Percentiles rank a stretch among this genome's conserved stretches.
Conservation (phyloP, 2,888 invertebrate species). For the Stenoptilia bipunctidactyla region DNA sequence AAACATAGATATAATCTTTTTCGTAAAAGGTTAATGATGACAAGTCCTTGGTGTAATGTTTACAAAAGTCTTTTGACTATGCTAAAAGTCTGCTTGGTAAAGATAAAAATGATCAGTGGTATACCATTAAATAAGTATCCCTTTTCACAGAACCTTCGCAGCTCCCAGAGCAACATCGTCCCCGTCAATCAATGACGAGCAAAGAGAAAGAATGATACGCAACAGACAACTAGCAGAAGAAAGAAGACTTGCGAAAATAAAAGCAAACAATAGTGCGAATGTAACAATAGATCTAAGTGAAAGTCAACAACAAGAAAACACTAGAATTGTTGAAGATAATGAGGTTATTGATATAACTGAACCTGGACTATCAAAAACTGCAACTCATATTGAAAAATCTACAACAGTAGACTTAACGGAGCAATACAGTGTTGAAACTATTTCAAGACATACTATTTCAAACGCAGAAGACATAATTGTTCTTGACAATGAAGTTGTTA, state of each 20-base stretch:
- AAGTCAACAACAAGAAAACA: conserved; percentile 17
- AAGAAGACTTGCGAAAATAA: conserved; percentile 66
- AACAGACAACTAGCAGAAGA: conserved; percentile 77
- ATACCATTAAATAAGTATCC: no score
- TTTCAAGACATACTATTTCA: background rate
- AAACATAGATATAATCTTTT: no score
- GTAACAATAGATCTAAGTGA: no score
- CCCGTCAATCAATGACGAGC: conserved; percentile 70
- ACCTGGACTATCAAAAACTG: background rate
- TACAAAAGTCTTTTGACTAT: no score
- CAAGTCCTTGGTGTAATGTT: no score
- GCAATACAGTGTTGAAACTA: background rate
- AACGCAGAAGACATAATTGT: conserved; percentile 3
- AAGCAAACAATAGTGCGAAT: conserved; percentile 14
- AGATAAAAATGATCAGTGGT: no score
- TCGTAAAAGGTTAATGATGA: no score
- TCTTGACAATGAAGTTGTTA: conserved; percentile 7
- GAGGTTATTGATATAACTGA: conserved; percentile 1
- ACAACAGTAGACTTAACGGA: background rate
- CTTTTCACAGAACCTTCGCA: conserved; percentile 13
- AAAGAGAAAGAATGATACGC: conserved; percentile 76
- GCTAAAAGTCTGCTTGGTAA: no score
- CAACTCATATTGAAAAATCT: background rate
- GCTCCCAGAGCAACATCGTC: conserved; percentile 56
- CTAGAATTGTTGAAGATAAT: conserved; percentile 4